These are phyloP conservation scores for Operophtera brumata DNA, from an alignment of 2,888 invertebrate species.

Conservation along the genomic window DNA sequence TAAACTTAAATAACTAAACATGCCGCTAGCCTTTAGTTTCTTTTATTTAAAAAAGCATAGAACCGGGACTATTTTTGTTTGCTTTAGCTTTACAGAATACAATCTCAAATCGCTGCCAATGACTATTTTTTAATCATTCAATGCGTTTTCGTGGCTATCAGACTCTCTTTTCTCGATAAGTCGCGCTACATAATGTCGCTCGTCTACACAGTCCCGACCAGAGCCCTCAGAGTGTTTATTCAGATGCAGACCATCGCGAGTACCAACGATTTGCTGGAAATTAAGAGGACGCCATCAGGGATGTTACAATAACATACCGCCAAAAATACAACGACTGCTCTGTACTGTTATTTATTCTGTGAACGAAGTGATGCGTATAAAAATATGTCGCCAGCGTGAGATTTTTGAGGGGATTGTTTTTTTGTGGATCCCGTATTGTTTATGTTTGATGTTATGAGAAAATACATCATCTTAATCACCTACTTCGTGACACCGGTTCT, in stretches of 20 bases:
- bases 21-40: no score
- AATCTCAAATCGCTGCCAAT: no score
- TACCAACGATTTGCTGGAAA: conserved; percentile 76
- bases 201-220: conserved; percentile 42
- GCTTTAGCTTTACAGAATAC: no score
- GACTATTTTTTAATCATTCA: no score
- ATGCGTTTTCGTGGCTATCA: no score
- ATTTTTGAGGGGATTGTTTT: conserved; percentile 24
- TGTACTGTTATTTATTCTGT: conserved; percentile 11
- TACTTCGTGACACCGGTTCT: no score
- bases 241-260: conserved; percentile 74
- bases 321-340: conserved; percentile 59
- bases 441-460: conserved; percentile 8
- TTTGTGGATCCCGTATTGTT: conserved; percentile 13
- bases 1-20: no score
- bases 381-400: conserved; percentile 33
- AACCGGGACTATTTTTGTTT: no score
- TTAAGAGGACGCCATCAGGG: conserved; percentile 73
- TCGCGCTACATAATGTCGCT: conserved; percentile 19
- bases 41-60: no score
- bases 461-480: background rate
- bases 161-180: background rate
- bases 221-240: conserved; percentile 66
- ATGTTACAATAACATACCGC: conserved; percentile 74
- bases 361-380: conserved; percentile 28